Evolutionary conservation across 2,888 invertebrate genomes (phyloP).

Genomic region (Lithophane leautieri): DNA sequence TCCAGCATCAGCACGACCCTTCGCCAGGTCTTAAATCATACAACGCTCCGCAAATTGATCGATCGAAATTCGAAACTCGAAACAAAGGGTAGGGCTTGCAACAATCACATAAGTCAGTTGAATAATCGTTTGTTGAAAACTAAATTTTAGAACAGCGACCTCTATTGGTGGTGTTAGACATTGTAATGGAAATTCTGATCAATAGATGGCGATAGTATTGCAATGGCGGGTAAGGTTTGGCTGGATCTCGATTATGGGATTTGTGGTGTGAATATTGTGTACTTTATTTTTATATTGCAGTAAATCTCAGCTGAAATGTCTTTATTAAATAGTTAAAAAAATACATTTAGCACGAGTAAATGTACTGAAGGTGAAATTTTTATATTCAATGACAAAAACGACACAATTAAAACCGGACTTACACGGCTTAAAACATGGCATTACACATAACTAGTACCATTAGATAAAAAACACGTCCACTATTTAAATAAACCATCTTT

Average conservation of each 20-base stretch:
- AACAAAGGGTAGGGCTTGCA: slow-evolving; percentile 63
- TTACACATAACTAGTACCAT: slow-evolving; percentile 65
- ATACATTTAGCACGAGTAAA: not conserved
- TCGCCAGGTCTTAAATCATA: slow-evolving; percentile 82
- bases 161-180: slow-evolving; percentile 50
- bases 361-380: slow-evolving; percentile 2
- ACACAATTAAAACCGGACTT: slow-evolving; percentile 44
- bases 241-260: slow-evolving; percentile 20
- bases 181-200: slow-evolving; percentile 42
- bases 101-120: slow-evolving; percentile 69
- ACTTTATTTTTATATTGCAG: not conserved
- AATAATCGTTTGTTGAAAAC: slow-evolving; percentile 54
- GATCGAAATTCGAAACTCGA: slow-evolving; percentile 67
- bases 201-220: slow-evolving; percentile 57
- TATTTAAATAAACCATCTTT: slow-evolving; percentile 83
- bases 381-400: slow-evolving; percentile 10
- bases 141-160: slow-evolving; percentile 62
- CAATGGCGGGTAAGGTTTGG: slow-evolving; percentile 26
- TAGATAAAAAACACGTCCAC: slow-evolving; percentile 68
- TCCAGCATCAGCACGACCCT: slow-evolving; percentile 85
- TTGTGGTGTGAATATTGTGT: slow-evolving; percentile 5
- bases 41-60: slow-evolving; percentile 74
- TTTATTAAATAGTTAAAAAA: not conserved
- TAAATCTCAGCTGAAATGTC: not conserved
- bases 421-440: slow-evolving; percentile 59